Evolutionary conservation across 2,113 vertebrate genomes (phyloP).

Genomic region (Pimephales promelas): DNA sequence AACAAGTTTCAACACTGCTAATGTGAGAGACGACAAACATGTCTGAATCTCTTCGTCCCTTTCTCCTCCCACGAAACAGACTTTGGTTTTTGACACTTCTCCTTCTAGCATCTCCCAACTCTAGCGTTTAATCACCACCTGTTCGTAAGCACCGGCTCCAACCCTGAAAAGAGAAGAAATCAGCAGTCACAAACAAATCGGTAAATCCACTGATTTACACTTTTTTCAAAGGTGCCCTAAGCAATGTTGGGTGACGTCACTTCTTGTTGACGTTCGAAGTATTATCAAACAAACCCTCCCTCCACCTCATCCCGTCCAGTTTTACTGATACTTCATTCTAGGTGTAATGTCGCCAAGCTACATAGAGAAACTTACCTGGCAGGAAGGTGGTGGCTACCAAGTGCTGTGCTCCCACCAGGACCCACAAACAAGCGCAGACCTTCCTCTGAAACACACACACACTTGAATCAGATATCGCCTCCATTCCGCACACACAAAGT

Average conservation of each 20-base stretch:
- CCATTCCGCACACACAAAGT: constrained; percentile 16
- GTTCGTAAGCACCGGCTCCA: constrained; percentile 92
- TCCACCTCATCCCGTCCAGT: too few species aligned
- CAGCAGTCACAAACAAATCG: neutral
- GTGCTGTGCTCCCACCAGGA: constrained; percentile 93
- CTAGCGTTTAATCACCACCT: constrained; percentile 88
- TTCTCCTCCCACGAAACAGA: constrained; percentile 17
- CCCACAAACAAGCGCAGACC: constrained; percentile 95
- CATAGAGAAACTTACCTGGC: constrained; percentile 88
- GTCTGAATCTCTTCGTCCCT: constrained; percentile 24
- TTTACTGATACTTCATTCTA: too few species aligned
- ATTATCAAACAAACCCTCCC: too few species aligned
- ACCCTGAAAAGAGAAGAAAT: constrained; percentile 70
- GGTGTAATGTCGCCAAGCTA: too few species aligned
- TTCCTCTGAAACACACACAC: constrained; percentile 84
- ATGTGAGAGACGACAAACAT: constrained; percentile 48
- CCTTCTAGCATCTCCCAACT: constrained; percentile 27
- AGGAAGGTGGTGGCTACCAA: constrained; percentile 88
- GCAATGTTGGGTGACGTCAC: too few species aligned
- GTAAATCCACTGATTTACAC: neutral
- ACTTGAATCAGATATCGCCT: neutral
- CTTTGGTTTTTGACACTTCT: constrained; percentile 42
- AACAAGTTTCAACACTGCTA: constrained; percentile 42
- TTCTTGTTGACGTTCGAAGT: too few species aligned
- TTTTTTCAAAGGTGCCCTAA: neutral